These are phyloP conservation scores for Sceloporus tristichus DNA, from an alignment of 2,113 vertebrate species.

Conservation along the genomic window DNA sequence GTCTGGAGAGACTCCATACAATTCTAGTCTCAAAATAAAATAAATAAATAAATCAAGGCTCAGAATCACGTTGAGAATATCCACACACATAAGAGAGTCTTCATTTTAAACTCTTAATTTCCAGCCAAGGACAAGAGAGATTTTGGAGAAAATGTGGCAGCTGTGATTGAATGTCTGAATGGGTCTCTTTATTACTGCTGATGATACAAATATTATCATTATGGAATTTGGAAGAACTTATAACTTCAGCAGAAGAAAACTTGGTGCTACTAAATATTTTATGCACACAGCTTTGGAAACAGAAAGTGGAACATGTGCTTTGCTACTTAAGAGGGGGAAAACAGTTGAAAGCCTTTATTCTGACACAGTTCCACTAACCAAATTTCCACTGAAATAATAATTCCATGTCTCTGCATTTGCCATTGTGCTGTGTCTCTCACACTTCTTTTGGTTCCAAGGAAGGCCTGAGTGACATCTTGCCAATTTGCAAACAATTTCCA, in stretches of 20 bases:
- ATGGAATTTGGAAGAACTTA: neutral
- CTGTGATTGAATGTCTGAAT: too few species aligned
- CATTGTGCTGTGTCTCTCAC: conserved; percentile 30
- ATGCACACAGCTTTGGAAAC: conserved; percentile 13
- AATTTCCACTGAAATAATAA: conserved; percentile 29
- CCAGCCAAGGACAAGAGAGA: too few species aligned
- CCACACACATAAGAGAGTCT: too few species aligned
- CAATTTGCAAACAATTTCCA: conserved; percentile 53
- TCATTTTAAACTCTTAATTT: too few species aligned
- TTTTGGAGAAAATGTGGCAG: too few species aligned
- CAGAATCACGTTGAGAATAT: too few species aligned
- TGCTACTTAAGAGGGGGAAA: conserved; percentile 14
- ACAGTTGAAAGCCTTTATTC: conserved; percentile 14
- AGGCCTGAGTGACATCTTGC: conserved; percentile 39
- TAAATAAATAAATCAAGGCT: too few species aligned
- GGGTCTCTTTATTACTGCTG: neutral
- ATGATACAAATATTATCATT: neutral
- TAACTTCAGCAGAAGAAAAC: neutral
- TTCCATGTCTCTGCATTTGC: neutral
- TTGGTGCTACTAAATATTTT: conserved; percentile 19
- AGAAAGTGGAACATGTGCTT: conserved; percentile 31
- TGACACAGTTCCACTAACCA: conserved; percentile 20
- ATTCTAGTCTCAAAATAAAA: too few species aligned
- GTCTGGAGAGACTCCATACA: too few species aligned
- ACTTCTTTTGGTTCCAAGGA: conserved; percentile 16